Percentiles rank a stretch among this genome's conserved stretches.
These are phyloP conservation scores for Irena cyanogastra DNA, from an alignment of 2,113 vertebrate genomes.

Conservation along the genomic window DNA sequence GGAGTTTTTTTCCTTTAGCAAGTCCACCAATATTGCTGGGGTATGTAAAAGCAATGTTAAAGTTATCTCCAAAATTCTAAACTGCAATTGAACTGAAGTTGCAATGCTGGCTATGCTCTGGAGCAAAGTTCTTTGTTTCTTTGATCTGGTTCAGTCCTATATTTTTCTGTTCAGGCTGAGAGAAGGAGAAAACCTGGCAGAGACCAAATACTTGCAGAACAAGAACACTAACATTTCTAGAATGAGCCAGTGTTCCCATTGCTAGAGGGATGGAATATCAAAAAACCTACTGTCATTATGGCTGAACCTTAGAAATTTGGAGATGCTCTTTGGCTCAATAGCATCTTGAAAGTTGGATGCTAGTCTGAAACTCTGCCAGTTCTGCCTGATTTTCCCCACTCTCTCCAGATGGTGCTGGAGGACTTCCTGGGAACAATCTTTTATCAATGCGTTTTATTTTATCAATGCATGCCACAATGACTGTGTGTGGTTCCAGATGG, in stretches of 20 bases:
- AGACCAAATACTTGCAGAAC: background rate
- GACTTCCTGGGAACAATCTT: constrained; percentile 47
- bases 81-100: background rate
- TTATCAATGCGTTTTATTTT: constrained; percentile 44
- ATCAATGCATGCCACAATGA: constrained; percentile 14
- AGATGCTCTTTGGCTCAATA: constrained; percentile 22
- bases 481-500: constrained; percentile 22
- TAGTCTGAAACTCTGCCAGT: constrained; percentile 26
- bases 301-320: constrained; percentile 31
- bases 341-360: constrained; percentile 15
- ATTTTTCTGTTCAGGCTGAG: background rate
- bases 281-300: background rate
- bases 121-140: background rate
- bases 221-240: background rate
- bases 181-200: background rate
- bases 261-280: background rate
- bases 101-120: background rate
- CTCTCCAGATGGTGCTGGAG: constrained; percentile 60
- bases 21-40: background rate
- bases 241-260: background rate
- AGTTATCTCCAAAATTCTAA: background rate
- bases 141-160: background rate
- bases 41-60: background rate
- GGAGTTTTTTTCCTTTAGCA: background rate
- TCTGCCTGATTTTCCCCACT: constrained; percentile 15